Conservation (phyloP, 2,797 vertebrate genomes). For the Cyclopterus lumpus region DNA sequence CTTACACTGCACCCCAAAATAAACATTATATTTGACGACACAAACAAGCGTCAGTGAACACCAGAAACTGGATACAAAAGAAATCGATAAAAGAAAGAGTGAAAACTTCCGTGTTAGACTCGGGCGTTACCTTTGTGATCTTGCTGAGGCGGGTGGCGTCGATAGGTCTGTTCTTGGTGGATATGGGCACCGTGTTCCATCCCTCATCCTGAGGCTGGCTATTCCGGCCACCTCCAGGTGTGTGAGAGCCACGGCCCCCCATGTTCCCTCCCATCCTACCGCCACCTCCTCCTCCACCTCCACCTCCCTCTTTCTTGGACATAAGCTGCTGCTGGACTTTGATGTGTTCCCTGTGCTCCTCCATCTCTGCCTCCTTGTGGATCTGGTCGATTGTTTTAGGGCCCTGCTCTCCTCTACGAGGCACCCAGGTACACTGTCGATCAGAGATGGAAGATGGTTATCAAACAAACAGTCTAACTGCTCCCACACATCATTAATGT, state of each 20-base stretch:
- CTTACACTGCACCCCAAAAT: too few species aligned
- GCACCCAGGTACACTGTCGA: constrained; percentile 92
- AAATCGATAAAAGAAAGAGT: neutral
- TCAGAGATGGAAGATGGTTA: constrained; percentile 1
- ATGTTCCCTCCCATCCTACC: constrained; percentile 67
- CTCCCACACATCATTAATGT: neutral
- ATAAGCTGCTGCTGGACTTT: constrained; percentile 96
- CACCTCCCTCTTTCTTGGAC: constrained; percentile 85
- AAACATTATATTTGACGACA: neutral
- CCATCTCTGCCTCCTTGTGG: constrained; percentile 97
- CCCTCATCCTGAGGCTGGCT: constrained; percentile 92
- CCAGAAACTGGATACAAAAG: too few species aligned
- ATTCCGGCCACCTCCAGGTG: constrained; percentile 82
- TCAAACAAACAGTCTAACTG: neutral
- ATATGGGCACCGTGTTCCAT: constrained; percentile 98
- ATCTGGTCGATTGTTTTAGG: constrained; percentile 99
- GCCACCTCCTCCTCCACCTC: constrained; percentile 49
- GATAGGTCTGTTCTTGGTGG: constrained; percentile 93
- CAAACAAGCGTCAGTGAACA: neutral
- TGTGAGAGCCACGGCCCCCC: constrained; percentile 79
- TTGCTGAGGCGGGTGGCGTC: constrained; percentile 95
- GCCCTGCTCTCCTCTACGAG: constrained; percentile 94
- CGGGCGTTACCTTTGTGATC: constrained; percentile 92
- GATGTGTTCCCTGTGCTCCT: constrained; percentile 95
- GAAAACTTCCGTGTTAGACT: neutral